These are phyloP conservation scores for Sylvia borin DNA, from an alignment of 2,797 vertebrate genomes.

Conservation along the genomic window DNA sequence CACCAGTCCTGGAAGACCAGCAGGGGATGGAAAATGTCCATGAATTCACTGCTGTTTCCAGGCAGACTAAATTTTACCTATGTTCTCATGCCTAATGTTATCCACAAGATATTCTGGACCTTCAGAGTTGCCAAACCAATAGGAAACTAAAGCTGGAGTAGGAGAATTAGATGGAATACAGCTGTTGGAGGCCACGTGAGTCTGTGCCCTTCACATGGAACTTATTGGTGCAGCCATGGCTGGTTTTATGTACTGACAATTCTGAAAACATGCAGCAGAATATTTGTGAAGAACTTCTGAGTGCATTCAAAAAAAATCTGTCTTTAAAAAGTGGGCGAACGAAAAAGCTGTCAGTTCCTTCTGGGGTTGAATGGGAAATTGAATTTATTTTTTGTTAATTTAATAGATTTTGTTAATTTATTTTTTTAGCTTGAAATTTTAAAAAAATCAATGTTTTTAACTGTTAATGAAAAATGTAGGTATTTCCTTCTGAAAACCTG, in stretches of 20 bases:
- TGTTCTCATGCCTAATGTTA: background rate
- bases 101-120: background rate
- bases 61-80: background rate
- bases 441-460: background rate
- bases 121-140: background rate
- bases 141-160: background rate
- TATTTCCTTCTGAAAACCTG: background rate
- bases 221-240: background rate
- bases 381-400: background rate
- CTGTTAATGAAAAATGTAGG: background rate
- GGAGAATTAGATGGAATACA: slow-evolving; percentile 44
- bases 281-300: background rate
- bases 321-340: background rate
- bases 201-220: background rate
- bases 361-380: background rate
- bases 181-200: background rate
- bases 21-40: background rate
- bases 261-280: slow-evolving; percentile 7
- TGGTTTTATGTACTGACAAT: slow-evolving; percentile 21
- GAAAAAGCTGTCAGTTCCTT: background rate
- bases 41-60: background rate
- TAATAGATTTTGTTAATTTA: background rate
- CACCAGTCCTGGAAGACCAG: background rate
- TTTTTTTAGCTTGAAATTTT: background rate
- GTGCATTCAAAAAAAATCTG: slow-evolving; percentile 4